Evolutionary conservation across 2,888 invertebrate genomes (phyloP), one percentile per base, ranked within the genome.

Genomic region (Protophormia terraenovae): DNA sequence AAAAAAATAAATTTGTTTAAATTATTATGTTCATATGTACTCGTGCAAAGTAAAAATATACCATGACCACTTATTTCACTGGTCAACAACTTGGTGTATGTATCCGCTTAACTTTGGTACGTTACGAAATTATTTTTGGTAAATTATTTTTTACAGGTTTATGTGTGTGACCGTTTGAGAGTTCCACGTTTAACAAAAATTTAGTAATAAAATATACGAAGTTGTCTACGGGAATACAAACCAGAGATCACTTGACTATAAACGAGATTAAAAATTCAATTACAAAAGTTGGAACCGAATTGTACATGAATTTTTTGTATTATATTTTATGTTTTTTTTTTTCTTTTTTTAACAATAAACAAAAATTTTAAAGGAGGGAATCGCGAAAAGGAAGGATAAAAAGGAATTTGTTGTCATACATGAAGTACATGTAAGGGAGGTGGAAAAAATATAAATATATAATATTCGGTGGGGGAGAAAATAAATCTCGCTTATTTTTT

Each of bases 211-310:
- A 90, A 90, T 90, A 90, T 90, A 89, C 89, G 88, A 89, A 89
- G 89, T 88, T 88, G 88, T 88, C 88, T 88, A 88, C 88, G 88
- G 87, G 86, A 89, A 90, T 89, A 89, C 78, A 84, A 75, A 86
- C 89, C 90, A 89, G 90, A 90, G 90, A 90, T 91, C 92, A 91
- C 92, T 92, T 92, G 90, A 90, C 92, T 90, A 90, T 90, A 90
- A 91, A 91, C 90, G 91, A 91, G 92, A 91, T 91, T 91, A 91
- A 92, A 91, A 91, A 92, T 91, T 91, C 91, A 91, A 92, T 92
- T 92, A 92, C 90, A 90, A 89, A 72, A 89, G 90, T 89, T 91
- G 90, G 88, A 87, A 87, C 88, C 89, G 90, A 89, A 89, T 89
- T 88, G 90, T 88, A 88, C 88, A 87, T 88, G 83, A 67, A 27